Evolutionary conservation across 2,113 vertebrate genomes (phyloP).

Genomic region (Sphyrna mokarran): DNA sequence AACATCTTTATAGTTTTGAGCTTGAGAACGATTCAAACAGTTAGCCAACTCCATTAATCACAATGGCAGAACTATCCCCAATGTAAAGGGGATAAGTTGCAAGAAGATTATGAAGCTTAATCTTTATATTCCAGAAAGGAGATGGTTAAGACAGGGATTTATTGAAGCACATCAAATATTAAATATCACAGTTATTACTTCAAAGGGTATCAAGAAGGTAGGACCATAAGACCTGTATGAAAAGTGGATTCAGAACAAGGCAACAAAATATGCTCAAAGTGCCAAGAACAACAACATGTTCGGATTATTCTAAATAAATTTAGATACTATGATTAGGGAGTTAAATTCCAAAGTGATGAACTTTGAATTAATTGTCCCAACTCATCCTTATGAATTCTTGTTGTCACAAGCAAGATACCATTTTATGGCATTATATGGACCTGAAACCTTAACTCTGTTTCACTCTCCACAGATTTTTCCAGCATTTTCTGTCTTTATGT

Average conservation of each 20-base stretch:
- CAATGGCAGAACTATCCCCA: neutral
- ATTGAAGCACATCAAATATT: neutral
- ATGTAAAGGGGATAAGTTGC: neutral
- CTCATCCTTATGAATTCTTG: neutral
- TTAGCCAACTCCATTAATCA: conserved; percentile 15
- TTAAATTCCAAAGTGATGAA: neutral
- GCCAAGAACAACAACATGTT: neutral
- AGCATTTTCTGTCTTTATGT: too few species aligned
- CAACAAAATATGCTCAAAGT: neutral
- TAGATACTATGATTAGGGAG: neutral
- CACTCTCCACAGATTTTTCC: too few species aligned
- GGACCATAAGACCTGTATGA: neutral
- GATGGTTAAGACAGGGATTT: neutral
- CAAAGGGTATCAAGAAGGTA: neutral
- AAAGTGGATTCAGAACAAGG: neutral
- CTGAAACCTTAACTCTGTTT: too few species aligned
- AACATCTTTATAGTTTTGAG: neutral
- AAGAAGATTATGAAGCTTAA: conserved; percentile 3
- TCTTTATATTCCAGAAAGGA: neutral
- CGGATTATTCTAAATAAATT: neutral
- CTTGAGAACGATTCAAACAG: neutral
- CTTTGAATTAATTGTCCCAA: neutral
- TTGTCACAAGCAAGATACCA: neutral
- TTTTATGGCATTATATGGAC: neutral
- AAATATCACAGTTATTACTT: neutral